Base-by-base conservation (phyloP, 92 coral and sea anemone genomes). In the Isaurus tuberculatus region DNA sequence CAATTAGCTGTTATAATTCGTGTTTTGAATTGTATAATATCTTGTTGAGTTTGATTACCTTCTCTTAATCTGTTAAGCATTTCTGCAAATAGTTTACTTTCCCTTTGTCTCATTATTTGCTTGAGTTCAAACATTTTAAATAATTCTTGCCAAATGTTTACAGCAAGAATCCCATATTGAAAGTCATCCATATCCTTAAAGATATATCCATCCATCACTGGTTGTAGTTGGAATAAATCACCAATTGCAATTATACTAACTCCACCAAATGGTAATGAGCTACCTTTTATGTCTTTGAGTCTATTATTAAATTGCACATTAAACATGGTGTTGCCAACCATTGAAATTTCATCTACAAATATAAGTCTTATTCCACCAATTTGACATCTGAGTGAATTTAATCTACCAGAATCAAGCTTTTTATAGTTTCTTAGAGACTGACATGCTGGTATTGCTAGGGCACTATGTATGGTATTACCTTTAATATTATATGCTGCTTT, bases 121-220 rank as follows among this genome's bases (percentile, higher is more conserved):
- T 30, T 61, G 5, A 61, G 5, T 61, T 61, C 67, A 61, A 61
- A 61, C 67, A 61, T 26, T 22, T 61, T 30, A 61, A 61, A 61
- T 61, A 61, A 61, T 61, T 61, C 43, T 61, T 61, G 67, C 67
- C 67, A 61, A 22, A 61, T 61, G 67, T 61, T 61, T 22, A 31
- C 29, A 61, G 67, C 92, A 86, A 91, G 95, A 73, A 91, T 66
- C 17, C 89, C 87, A 92, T 89, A 89, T 68, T 92, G 87, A 42
- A 53, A 67, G 73, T 91, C 57, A 44, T 92, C 82, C 69, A 89
- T 61, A 75, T n/a, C n/a, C n/a, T n/a, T n/a, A n/a, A n/a, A n/a
- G n/a, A n/a, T n/a, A n/a, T n/a, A n/a, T n/a, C n/a, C 67, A 82
- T 91, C 92, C 92, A 89, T 82, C 15, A 91, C 92, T 30, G 88